phyloP scores from a whole-genome alignment of 2,113 vertebrate species.

The Rhinolophus sinicus region DNA sequence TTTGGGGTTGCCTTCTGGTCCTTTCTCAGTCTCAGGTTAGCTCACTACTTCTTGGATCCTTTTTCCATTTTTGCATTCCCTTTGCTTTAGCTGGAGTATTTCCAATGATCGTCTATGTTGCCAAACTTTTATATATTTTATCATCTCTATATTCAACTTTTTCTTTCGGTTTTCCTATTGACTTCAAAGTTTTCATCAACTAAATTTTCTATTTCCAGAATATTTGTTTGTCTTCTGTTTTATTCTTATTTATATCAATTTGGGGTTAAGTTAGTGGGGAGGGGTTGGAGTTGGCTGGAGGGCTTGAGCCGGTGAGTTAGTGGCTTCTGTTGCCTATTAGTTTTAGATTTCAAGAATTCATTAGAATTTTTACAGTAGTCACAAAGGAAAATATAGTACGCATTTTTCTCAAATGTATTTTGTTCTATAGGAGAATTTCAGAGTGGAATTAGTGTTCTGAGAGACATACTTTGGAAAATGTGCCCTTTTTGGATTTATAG shows the following conservation, averaged over 20 bases:
- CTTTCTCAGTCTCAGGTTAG: not conserved
- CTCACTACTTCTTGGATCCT: not conserved
- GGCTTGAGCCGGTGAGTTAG: not conserved
- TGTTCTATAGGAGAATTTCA: not conserved
- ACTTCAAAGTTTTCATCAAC: not conserved
- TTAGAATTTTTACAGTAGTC: not conserved
- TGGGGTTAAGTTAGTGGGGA: not conserved
- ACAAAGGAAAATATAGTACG: not conserved
- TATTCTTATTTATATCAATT: not conserved
- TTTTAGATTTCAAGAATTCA: slow-evolving; percentile 37
- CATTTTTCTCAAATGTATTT: slow-evolving; percentile 9
- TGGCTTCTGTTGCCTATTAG: not conserved
- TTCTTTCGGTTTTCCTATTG: not conserved
- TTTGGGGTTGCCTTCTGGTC: not conserved
- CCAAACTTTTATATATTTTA: not conserved
- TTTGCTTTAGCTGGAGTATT: not conserved
- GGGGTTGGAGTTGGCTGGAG: not conserved
- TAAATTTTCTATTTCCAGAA: not conserved
- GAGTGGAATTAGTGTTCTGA: not conserved
- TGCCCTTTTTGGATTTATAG: not conserved
- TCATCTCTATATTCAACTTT: not conserved
- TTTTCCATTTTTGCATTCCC: not conserved
- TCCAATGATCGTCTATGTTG: not conserved
- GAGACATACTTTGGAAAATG: slow-evolving; percentile 17
- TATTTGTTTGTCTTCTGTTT: not conserved